These are phyloP conservation scores for Hucho hucho DNA, from an alignment of 2,113 vertebrate genomes.

Conservation along the genomic window DNA sequence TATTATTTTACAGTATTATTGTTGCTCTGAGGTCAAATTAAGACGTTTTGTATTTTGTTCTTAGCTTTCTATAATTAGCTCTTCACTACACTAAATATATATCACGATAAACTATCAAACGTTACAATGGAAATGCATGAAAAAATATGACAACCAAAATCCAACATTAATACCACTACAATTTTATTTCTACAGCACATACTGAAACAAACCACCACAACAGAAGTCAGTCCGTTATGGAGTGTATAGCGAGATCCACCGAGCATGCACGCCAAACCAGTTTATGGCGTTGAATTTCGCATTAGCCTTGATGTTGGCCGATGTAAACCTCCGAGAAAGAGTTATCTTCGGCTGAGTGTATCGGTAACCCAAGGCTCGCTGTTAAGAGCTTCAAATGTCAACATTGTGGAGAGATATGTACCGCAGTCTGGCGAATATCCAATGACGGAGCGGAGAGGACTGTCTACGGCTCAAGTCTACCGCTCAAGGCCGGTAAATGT, in stretches of 20 bases:
- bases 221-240: neutral
- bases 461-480: slow-evolving; percentile 31
- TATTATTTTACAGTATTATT: neutral
- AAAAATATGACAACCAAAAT: neutral
- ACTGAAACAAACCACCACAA: neutral
- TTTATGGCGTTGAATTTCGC: slow-evolving; percentile 45
- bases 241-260: neutral
- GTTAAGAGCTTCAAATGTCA: slow-evolving; percentile 72
- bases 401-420: slow-evolving; percentile 69
- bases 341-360: slow-evolving; percentile 56
- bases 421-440: slow-evolving; percentile 64
- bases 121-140: neutral
- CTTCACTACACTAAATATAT: neutral
- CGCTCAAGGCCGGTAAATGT: slow-evolving; percentile 53
- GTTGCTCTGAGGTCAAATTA: neutral
- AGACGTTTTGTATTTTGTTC: neutral
- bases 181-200: neutral
- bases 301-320: slow-evolving; percentile 62
- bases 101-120: neutral
- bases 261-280: slow-evolving; percentile 33
- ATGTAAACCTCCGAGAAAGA: slow-evolving; percentile 53
- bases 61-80: neutral
- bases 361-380: slow-evolving; percentile 66
- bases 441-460: slow-evolving; percentile 28
- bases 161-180: neutral